Base-by-base conservation (phyloP, 2,797 vertebrate genomes). In the Pangasius mekongensis region DNA sequence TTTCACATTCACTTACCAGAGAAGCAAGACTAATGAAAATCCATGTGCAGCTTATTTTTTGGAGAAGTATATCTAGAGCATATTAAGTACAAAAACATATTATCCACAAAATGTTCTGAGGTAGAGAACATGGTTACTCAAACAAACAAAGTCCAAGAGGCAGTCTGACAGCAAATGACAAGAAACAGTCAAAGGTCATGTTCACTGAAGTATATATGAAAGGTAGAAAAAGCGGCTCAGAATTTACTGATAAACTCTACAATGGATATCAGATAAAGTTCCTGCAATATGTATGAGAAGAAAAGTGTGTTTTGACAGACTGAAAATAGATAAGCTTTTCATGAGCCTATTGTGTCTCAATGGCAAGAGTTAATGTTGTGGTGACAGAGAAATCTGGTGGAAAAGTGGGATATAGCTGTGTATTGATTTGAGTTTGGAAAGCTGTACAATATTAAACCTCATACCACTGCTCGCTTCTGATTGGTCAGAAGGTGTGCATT, bases 1-100 rank as follows among this genome's bases (percentile, higher is more conserved):
- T 10, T n/a, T 62, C 13, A 39, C 56, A 60, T 60, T 43, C 30
- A 82, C 80, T 82, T 82, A 43, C 58, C 80, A 82, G 20, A 64
- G 56, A 64, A 82, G 11, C 33, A 82, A 62, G 0, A 5, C 11
- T 36, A 81, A 36, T 36, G 4, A 60, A 81, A 36, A 81, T 36
- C 20, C 78, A 58, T 0, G 10, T 60, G 56, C 0, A 56, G 77
- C 62, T 81, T 22, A 2, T 39, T 39, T 11, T 58, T 24, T 36
- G 11, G 27, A 14, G 43, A 49, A 16, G 39, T 11, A 7, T 4
- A 22, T 60, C 76, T 3, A 11, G 16, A 56, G 16, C 14, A 78
- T 52, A 52, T 30, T 6, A 77, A 3, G 14, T 49, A 52, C 43
- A n/a, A 52, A 76, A 77, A 52, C 49, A 60, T 24, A 36, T 22